These are phyloP conservation scores for Lagorchestes hirsutus DNA, from an alignment of 2,797 vertebrate species.

Conservation along the genomic window DNA sequence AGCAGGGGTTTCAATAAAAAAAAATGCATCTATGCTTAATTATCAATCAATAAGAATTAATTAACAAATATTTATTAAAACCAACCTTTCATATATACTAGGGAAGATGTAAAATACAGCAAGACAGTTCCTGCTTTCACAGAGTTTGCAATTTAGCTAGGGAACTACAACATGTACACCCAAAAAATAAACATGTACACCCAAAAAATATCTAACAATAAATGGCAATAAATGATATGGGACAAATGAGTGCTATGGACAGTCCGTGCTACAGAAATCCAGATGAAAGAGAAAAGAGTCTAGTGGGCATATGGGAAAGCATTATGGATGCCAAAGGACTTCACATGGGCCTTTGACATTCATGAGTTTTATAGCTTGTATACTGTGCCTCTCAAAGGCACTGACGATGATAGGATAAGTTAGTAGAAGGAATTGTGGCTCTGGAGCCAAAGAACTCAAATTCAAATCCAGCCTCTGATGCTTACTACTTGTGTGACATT, in stretches of 20 bases:
- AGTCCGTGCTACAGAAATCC: background rate
- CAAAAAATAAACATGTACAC: background rate
- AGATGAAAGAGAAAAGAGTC: background rate
- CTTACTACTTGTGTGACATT: background rate
- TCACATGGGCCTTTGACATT: background rate
- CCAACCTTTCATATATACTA: background rate
- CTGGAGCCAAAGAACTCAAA: background rate
- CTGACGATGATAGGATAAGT: background rate
- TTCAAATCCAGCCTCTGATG: background rate
- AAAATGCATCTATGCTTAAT: conserved; percentile 56
- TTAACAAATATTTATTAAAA: background rate
- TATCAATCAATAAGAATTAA: conserved; percentile 64
- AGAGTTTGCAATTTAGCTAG: background rate
- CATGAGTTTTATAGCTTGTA: background rate
- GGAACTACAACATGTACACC: background rate
- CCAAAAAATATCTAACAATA: background rate
- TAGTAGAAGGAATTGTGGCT: background rate
- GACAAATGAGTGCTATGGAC: background rate
- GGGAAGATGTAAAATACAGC: background rate
- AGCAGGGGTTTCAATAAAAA: conserved; percentile 39
- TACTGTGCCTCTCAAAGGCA: background rate
- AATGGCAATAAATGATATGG: background rate
- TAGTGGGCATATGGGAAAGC: background rate
- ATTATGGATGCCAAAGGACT: background rate
- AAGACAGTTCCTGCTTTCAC: background rate